Conservation (phyloP, 2,797 vertebrate species). For the Sitta carolinensis region DNA sequence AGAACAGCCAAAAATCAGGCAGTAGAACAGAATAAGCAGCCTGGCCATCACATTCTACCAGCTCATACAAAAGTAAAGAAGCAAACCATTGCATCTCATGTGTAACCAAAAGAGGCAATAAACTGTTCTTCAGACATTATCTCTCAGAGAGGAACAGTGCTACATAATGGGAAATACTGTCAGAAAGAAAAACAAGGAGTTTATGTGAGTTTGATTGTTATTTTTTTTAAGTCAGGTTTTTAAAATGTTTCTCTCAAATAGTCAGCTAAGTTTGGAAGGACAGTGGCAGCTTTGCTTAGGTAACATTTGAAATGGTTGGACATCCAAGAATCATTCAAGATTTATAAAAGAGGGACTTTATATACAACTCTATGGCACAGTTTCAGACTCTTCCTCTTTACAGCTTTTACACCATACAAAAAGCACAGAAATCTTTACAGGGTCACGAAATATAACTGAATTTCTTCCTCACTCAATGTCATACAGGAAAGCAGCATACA, state of each 20-base stretch:
- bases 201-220: accelerated
- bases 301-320: background rate
- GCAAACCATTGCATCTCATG: background rate
- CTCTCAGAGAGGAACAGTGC: background rate
- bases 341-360: background rate
- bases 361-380: background rate
- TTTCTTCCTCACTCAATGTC: background rate
- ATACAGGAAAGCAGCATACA: background rate
- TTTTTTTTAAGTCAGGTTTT: background rate
- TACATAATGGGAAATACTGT: background rate
- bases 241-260: background rate
- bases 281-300: background rate
- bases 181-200: background rate
- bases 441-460: background rate
- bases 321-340: background rate
- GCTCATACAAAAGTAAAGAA: background rate
- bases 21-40: background rate
- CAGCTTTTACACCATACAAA: background rate
- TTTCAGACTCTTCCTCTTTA: background rate
- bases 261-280: background rate
- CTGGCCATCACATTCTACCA: background rate
- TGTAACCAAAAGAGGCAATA: background rate
- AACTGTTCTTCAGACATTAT: background rate
- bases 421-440: accelerated
- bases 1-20: background rate